Percentiles rank a stretch among this genome's conserved stretches.
These are phyloP conservation scores for Chrysemys picta DNA, from an alignment of 2,113 vertebrate species.

Conservation along the genomic window DNA sequence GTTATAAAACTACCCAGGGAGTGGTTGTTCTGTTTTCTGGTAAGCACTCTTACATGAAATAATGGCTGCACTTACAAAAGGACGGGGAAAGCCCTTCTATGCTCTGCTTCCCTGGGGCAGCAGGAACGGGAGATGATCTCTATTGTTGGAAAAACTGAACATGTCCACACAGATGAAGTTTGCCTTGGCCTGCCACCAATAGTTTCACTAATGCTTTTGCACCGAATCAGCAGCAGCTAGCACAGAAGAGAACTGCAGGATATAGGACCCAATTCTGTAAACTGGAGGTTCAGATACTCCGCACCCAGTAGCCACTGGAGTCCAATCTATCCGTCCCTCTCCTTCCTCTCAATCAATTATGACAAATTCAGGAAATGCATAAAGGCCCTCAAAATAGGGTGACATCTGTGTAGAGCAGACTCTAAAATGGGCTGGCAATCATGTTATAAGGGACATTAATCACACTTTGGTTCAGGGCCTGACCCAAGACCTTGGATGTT, in stretches of 20 bases:
- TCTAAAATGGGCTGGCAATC: not conserved
- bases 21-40: slow-evolving; percentile 53
- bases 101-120: not conserved
- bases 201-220: not conserved
- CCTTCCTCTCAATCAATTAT: not conserved
- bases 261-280: not conserved
- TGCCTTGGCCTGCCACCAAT: not conserved
- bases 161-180: not conserved
- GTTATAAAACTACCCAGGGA: slow-evolving; percentile 45
- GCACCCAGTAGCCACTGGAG: not conserved
- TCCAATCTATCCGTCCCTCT: not conserved
- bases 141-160: not conserved
- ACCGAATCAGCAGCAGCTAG: not conserved
- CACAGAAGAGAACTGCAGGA: not conserved
- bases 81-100: slow-evolving; percentile 30
- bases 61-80: not conserved
- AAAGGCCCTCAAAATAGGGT: not conserved
- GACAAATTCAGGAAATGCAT: not conserved
- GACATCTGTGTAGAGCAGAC: not conserved
- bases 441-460: not conserved
- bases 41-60: slow-evolving; percentile 58
- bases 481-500: not conserved
- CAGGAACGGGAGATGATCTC: not conserved
- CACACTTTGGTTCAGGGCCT: not conserved
- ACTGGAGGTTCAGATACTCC: not conserved